Conservation (phyloP, 2,113 vertebrate genomes). For the Pelobates fuscus region DNA sequence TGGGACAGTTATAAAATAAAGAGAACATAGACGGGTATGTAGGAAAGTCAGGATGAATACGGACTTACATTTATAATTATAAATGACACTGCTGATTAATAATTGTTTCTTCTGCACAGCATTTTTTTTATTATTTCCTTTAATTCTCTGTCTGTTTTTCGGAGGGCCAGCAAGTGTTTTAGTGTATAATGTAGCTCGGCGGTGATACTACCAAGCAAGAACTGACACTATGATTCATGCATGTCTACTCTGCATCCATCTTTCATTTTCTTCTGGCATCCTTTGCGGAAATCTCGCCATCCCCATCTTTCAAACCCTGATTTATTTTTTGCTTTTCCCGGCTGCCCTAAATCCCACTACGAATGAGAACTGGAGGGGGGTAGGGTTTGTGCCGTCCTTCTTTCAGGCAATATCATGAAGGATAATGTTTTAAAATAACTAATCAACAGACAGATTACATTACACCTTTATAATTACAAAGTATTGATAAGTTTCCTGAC, state of each 20-base stretch:
- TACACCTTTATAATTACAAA: too few relatives aligned
- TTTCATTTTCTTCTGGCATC: slow-evolving; percentile 15
- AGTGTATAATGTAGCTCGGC: slow-evolving; percentile 6
- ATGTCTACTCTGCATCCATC: not conserved
- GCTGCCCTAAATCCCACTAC: not conserved
- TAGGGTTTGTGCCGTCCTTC: too few relatives aligned
- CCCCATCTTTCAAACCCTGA: slow-evolving; percentile 26
- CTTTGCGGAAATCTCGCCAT: slow-evolving; percentile 19
- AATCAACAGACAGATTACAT: too few relatives aligned
- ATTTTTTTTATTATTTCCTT: not conserved
- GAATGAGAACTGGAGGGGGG: not conserved
- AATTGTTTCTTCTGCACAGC: not conserved
- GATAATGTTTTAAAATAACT: too few relatives aligned
- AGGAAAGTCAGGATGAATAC: too few relatives aligned
- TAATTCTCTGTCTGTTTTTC: not conserved
- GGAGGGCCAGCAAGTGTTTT: not conserved
- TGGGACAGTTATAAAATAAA: too few relatives aligned
- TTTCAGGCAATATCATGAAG: too few relatives aligned
- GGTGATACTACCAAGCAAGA: not conserved
- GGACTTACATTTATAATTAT: too few relatives aligned
- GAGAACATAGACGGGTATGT: too few relatives aligned
- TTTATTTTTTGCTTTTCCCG: slow-evolving; percentile 5
- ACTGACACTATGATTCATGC: slow-evolving; percentile 26
- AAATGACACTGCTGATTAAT: not conserved
- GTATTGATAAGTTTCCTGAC: too few relatives aligned